Percentiles rank a stretch among this genome's conserved stretches.
Conservation (phyloP, 2,113 vertebrate genomes). For the Crypturellus undulatus region DNA sequence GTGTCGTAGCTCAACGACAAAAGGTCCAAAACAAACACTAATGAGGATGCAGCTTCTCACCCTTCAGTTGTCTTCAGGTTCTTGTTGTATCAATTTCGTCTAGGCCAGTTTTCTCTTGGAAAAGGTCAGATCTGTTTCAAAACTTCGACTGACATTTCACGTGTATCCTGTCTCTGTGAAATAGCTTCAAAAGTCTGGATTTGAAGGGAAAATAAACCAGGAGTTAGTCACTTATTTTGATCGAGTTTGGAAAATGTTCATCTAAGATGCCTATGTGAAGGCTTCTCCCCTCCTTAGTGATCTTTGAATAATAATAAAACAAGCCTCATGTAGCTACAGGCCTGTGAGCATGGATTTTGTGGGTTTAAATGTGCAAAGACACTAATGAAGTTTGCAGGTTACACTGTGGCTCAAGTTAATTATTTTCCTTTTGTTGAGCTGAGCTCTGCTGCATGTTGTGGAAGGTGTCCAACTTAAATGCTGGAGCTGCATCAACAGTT, state of each 20-base stretch:
- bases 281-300: not conserved
- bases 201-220: not conserved
- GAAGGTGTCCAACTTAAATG: not conserved
- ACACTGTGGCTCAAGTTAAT: not conserved
- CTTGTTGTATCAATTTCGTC: not conserved
- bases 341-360: not conserved
- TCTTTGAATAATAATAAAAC: not conserved
- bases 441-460: not conserved
- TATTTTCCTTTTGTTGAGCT: not conserved
- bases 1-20: not conserved
- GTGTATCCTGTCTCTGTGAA: not conserved
- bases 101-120: not conserved
- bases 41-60: not conserved
- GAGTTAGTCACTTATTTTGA: not conserved
- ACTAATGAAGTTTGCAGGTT: not conserved
- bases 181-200: not conserved
- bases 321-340: not conserved
- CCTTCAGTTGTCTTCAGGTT: not conserved
- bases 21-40: not conserved
- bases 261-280: not conserved
- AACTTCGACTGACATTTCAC: not conserved
- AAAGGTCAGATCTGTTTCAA: not conserved
- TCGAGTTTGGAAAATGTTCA: not conserved
- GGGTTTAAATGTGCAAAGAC: not conserved
- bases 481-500: not conserved